phyloP scores from a whole-genome alignment of 2,113 vertebrate species.

The Syrmaticus mikado region DNA sequence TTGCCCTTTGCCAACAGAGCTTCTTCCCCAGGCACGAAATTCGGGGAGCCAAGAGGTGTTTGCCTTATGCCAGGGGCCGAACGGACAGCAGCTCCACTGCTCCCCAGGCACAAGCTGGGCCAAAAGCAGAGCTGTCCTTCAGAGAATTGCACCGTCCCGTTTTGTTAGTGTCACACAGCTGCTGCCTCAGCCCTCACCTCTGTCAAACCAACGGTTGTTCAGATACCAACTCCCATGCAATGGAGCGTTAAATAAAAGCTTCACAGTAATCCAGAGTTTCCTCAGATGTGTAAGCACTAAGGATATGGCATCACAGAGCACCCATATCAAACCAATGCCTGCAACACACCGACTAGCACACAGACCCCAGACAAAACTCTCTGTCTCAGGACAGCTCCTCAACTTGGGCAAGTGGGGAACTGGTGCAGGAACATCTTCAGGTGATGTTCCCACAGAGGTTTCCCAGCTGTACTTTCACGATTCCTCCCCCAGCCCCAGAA shows the following conservation, averaged over 20 bases:
- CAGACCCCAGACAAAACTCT: not conserved
- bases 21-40: not conserved
- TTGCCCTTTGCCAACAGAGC: not conserved
- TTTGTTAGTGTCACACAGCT: not conserved
- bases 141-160: not conserved
- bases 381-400: not conserved
- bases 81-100: not conserved
- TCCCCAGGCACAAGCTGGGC: not conserved
- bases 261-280: slow-evolving; percentile 61
- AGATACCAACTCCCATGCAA: not conserved
- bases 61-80: not conserved
- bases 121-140: not conserved
- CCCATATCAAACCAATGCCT: not conserved
- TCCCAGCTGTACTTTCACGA: not conserved
- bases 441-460: not conserved
- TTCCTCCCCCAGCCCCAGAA: not conserved
- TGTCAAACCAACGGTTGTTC: not conserved
- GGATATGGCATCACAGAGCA: not conserved
- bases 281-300: not conserved
- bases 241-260: not conserved
- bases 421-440: not conserved
- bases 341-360: fast-evolving
- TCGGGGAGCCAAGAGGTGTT: not conserved
- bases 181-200: not conserved
- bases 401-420: not conserved